Evolutionary conservation across 1,140 invertebrate species (phyloP).

Genomic region (Calliphora vicina): DNA sequence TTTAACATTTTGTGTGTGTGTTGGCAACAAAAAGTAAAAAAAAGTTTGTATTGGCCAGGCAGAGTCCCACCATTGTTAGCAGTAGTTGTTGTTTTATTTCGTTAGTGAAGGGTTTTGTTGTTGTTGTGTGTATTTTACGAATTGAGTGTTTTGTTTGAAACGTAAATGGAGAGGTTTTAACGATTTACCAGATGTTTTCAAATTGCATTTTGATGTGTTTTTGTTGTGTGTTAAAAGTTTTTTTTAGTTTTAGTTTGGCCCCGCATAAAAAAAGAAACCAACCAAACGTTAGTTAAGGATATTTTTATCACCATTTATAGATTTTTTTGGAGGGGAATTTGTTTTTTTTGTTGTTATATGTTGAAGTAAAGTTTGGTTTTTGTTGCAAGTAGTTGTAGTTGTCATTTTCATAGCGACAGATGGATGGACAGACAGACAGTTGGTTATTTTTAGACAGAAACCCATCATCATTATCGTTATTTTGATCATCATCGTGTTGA

Average conservation of each 20-base stretch:
- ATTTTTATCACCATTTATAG: slow-evolving; percentile 10
- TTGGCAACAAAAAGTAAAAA: not conserved
- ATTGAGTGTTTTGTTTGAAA: slow-evolving; percentile 2
- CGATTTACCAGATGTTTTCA: slow-evolving; percentile 39
- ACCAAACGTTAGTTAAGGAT: not conserved
- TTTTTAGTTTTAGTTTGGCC: not conserved
- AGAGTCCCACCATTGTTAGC: not conserved
- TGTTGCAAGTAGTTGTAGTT: not conserved
- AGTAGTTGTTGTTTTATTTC: not conserved
- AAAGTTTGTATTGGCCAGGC: not conserved
- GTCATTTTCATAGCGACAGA: not conserved
- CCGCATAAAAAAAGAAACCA: not conserved
- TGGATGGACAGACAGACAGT: not conserved
- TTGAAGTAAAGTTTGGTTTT: not conserved
- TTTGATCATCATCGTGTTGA: not conserved
- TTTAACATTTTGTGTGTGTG: slow-evolving; percentile 38
- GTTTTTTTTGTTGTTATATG: not conserved
- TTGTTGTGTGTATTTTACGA: not conserved
- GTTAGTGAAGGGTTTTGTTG: no score
- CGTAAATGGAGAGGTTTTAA: slow-evolving; percentile 20
- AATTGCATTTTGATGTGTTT: slow-evolving; percentile 43
- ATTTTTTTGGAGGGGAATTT: not conserved
- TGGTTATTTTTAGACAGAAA: not conserved
- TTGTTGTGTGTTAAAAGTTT: slow-evolving; percentile 23
- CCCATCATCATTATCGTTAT: slow-evolving; percentile 9